Percentiles rank a stretch among this genome's conserved stretches.
These are phyloP conservation scores for Acromyrmex charruanus DNA, from an alignment of 1,140 invertebrate genomes.

Conservation along the genomic window DNA sequence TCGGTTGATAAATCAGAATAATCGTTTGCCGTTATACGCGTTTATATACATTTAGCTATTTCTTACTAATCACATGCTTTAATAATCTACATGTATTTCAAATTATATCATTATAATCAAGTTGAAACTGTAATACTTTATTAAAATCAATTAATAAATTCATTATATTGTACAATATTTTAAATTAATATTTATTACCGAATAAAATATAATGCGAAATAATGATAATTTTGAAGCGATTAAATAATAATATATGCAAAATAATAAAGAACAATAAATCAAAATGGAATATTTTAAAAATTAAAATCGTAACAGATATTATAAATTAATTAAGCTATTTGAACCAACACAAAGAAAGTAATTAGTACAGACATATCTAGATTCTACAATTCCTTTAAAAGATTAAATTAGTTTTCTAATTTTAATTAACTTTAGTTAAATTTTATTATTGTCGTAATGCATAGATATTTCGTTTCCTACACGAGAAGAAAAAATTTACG, in stretches of 20 bases:
- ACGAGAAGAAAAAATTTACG: constrained; percentile 1
- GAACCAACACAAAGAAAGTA: neutral
- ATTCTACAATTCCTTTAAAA: neutral
- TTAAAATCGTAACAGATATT: neutral
- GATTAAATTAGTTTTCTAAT: neutral
- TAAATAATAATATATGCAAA: neutral
- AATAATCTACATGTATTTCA: neutral
- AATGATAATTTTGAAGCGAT: neutral
- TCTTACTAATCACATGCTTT: neutral
- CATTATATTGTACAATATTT: neutral
- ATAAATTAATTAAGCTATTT: constrained; percentile 13
- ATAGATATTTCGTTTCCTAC: neutral
- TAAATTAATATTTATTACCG: neutral
- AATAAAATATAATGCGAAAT: neutral
- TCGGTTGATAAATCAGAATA: constrained; percentile 21
- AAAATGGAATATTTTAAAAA: neutral
- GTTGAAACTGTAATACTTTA: neutral
- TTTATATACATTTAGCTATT: neutral
- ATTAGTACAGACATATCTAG: neutral
- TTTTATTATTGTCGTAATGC: neutral
- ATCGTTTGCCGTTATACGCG: neutral
- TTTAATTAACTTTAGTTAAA: constrained; percentile 15
- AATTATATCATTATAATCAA: neutral
- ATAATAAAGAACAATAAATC: neutral
- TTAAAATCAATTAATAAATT: constrained; percentile 8